Evolutionary conservation across 2,888 invertebrate species (phyloP).

Genomic region (Plagiodera versicolora): DNA sequence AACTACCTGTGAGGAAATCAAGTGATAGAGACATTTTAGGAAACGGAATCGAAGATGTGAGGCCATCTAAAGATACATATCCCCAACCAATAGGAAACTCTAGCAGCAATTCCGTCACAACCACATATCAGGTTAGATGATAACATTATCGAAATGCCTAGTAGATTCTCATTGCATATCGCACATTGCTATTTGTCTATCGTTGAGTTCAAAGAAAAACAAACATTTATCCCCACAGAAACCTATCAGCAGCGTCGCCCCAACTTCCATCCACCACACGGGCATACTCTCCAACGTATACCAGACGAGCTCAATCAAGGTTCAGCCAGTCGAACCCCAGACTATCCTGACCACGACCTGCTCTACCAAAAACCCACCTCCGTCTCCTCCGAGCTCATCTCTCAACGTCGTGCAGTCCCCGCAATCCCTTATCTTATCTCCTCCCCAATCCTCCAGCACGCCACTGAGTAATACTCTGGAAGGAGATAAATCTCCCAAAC

Average conservation of each 20-base stretch:
- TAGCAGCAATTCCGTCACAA: constrained; percentile 25
- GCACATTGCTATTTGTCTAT: too few relatives aligned
- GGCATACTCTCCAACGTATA: constrained; percentile 76
- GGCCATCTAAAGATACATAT: constrained; percentile 32
- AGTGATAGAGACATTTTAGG: constrained; percentile 35
- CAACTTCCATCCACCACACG: constrained; percentile 70
- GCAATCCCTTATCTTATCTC: constrained; percentile 53
- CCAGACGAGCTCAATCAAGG: constrained; percentile 79
- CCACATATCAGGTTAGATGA: constrained; percentile 37
- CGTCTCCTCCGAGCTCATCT: constrained; percentile 25
- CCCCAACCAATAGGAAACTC: constrained; percentile 24
- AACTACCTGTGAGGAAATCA: constrained; percentile 43
- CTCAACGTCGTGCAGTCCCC: constrained; percentile 41
- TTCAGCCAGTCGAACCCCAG: constrained; percentile 79
- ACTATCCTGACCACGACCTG: constrained; percentile 63
- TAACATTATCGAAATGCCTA: background rate
- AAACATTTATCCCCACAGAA: constrained; percentile 60
- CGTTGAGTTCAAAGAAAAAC: too few relatives aligned
- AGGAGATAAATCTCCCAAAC: constrained; percentile 65
- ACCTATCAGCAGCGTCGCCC: constrained; percentile 85
- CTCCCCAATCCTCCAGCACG: constrained; percentile 65
- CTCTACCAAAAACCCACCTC: constrained; percentile 51
- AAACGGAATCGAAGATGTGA: constrained; percentile 17
- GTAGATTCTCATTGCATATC: too few relatives aligned
- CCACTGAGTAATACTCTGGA: constrained; percentile 53